Base-by-base conservation (phyloP, 2,888 invertebrate genomes). In the Leptinotarsa rubiginosa region DNA sequence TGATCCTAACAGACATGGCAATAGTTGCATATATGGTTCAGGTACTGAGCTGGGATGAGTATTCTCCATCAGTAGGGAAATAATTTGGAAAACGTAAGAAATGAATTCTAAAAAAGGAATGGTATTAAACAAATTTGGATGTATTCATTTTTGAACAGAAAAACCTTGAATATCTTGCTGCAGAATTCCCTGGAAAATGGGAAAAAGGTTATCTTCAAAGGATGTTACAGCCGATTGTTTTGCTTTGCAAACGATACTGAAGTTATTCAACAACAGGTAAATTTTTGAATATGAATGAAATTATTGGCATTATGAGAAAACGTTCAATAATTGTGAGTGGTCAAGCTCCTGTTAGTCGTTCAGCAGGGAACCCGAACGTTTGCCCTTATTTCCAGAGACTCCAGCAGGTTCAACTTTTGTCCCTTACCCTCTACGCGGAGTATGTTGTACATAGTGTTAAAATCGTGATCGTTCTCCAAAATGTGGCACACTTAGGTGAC, bases 51-150 rank as follows among this genome's bases (percentile, higher is more conserved):
- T 89, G 72, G 82, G 83, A 47, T 84, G 86, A 25, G 86, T 83
- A 75, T 94, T 88, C 87, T 98, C 98, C 89, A 99, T 90, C 73
- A 98, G 89, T 22, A 98, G 89, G 0, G 97, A 96, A 56, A 99
- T 89, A 89, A 99, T 93, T 95, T 99, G 99, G 87, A 99, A 98
- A 65, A 98, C 97, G 88, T 99, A 99, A 0, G 99, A 99, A 88
- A 98, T 95, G 89, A 99, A 98, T 87, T 99, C 99, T 92, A 91
- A 31, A 31, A 65, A 65, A 13, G 41, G 10, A 65, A 65, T 41
- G 13, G 7, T 41, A 2, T 2, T 41, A 4, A 2, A 41, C 1
- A 41, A 41, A 10, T 41, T 10, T 41, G 41, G 41, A 41, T 41
- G 41, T 41, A 10, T 41, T 41, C 2, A 10, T 41, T 41, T 41